Evolutionary conservation across 1,140 invertebrate species (phyloP), one percentile per base, ranked within the genome.

Genomic region (Octopus bimaculoides): DNA sequence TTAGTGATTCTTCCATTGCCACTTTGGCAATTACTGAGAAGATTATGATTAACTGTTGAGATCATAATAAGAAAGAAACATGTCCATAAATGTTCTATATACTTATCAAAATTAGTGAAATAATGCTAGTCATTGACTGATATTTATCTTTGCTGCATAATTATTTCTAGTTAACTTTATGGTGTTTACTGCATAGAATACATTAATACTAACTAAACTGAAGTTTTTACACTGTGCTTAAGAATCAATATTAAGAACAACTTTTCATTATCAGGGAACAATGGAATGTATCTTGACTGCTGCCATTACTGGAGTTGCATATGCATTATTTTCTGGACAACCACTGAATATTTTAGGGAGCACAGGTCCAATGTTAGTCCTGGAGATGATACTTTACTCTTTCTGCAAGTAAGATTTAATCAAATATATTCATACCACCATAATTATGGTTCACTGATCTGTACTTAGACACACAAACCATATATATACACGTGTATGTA

Each of bases 201-300:
- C 26, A 41, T 41, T 41, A 41, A 41, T 41, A 41, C 26, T 41
- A 41, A 41, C 26, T 41, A 41, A 41, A 41, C 26, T 41, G 26
- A 41, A 41, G 26, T 41, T 41, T 41, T 41, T 41, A 41, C 26
- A 41, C 26, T 41, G 26, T 41, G 26, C 75, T 56, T 77, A n/a
- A 52, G 52, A 41, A 78, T 73, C 53, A 74, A 0, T 71, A 74
- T 14, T 26, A 54, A 12, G 26, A 12, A 66, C 5, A 69, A 20
- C 7, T 14, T 26, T 78, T 71, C 76, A 78, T 80, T 80, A 87
- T 26, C 81, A 93, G 92, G 98, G 97, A 1, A 97, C 98, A 0
- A 98, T 99, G 95, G 98, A 99, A 90, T 99, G 97, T 78, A 92
- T 99, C 8, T 93, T 99, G 75, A 96, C 97, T 74, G 98, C 97